These are phyloP conservation scores for Melanotaenia duboulayi DNA, from an alignment of 2,113 vertebrate genomes.

Conservation along the genomic window DNA sequence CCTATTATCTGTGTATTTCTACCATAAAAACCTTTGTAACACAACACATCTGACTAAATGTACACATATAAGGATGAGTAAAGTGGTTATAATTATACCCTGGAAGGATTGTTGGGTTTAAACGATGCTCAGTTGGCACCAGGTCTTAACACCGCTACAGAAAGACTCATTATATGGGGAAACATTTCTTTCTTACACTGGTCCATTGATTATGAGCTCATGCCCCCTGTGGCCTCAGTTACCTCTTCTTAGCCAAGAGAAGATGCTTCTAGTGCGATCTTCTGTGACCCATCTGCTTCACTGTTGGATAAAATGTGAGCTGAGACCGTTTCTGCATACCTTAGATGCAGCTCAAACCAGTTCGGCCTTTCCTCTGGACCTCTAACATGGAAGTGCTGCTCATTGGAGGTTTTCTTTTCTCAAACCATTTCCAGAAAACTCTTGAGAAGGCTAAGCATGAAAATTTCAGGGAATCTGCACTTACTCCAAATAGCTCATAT, in stretches of 20 bases:
- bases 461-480: too few relatives aligned
- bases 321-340: neutral
- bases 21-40: neutral
- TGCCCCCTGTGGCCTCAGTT: neutral
- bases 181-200: neutral
- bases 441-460: too few relatives aligned
- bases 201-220: neutral
- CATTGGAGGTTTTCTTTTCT: too few relatives aligned
- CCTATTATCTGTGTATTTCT: neutral
- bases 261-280: neutral
- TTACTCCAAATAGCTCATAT: too few relatives aligned
- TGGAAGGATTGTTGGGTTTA: neutral
- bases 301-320: neutral
- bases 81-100: neutral
- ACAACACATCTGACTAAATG: too few relatives aligned
- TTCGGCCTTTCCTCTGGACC: too few relatives aligned
- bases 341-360: too few relatives aligned
- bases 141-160: neutral
- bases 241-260: neutral
- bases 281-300: neutral
- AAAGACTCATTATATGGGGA: neutral
- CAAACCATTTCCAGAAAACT: too few relatives aligned
- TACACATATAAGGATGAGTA: neutral
- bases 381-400: too few relatives aligned
- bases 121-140: neutral